Conservation (phyloP, 2,888 invertebrate species). For the Nudaria mundana region DNA sequence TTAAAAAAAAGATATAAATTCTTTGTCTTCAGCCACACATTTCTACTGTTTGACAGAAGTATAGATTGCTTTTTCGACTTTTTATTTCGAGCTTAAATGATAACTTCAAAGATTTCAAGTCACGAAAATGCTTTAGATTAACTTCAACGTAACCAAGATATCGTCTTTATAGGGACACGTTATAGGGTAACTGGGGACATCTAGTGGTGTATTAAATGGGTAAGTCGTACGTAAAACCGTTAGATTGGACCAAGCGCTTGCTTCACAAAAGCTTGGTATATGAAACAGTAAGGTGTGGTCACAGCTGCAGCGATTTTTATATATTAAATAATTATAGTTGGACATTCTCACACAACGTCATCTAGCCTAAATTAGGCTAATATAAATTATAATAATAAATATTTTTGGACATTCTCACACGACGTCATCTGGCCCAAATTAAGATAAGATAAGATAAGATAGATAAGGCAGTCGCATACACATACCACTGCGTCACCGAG, state of each 20-base stretch:
- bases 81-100: not conserved
- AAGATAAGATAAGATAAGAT: too few species aligned
- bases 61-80: not conserved
- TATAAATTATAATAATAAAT: too few species aligned
- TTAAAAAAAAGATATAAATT: too few species aligned
- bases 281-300: conserved; percentile 26
- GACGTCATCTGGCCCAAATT: too few species aligned
- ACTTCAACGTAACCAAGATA: conserved; percentile 1
- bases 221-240: conserved; percentile 36
- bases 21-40: too few species aligned
- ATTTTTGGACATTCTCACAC: too few species aligned
- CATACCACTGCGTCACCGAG: too few species aligned
- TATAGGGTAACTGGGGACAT: conserved; percentile 29
- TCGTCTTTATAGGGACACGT: conserved; percentile 22
- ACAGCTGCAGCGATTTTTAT: conserved; percentile 8
- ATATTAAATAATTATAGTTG: too few species aligned
- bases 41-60: too few species aligned
- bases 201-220: conserved; percentile 31
- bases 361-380: too few species aligned
- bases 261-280: conserved; percentile 33
- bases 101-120: conserved; percentile 1
- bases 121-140: not conserved
- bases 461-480: too few species aligned
- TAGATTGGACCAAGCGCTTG: conserved; percentile 43
- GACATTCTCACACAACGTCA: too few species aligned